Conservation (phyloP, 2,888 invertebrate species). For the Eilema depressum region DNA sequence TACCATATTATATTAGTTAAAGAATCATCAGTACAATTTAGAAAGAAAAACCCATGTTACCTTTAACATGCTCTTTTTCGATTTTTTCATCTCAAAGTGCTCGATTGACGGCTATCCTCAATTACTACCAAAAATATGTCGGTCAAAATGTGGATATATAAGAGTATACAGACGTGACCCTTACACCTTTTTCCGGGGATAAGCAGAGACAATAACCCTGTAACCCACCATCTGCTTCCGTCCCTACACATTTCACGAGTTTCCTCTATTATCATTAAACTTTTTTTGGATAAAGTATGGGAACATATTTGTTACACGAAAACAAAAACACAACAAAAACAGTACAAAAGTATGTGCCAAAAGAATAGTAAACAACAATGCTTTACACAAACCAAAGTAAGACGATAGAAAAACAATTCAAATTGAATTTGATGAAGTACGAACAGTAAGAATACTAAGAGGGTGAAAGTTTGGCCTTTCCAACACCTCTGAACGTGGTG, state of each 20-base stretch:
- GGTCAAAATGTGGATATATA: not conserved
- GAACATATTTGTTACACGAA: not conserved
- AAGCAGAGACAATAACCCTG: too few relatives aligned
- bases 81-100: not conserved
- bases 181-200: too few relatives aligned
- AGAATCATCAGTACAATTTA: not conserved
- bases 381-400: constrained; percentile 20
- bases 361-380: constrained; percentile 12
- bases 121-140: not conserved
- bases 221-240: not conserved
- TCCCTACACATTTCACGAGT: not conserved
- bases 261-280: not conserved
- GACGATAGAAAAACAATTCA: constrained; percentile 31
- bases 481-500: constrained; percentile 36
- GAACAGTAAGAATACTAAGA: constrained; percentile 34
- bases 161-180: too few relatives aligned
- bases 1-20: too few relatives aligned
- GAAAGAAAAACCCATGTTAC: not conserved
- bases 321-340: not conserved
- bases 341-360: not conserved
- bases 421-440: constrained; percentile 48
- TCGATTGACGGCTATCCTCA: not conserved
- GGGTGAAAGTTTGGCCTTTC: constrained; percentile 34
- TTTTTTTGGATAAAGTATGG: not conserved
- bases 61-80: not conserved